Evolutionary conservation across 2,888 invertebrate species (phyloP), one percentile per base, ranked within the genome.

Genomic region (Erebia palarica): DNA sequence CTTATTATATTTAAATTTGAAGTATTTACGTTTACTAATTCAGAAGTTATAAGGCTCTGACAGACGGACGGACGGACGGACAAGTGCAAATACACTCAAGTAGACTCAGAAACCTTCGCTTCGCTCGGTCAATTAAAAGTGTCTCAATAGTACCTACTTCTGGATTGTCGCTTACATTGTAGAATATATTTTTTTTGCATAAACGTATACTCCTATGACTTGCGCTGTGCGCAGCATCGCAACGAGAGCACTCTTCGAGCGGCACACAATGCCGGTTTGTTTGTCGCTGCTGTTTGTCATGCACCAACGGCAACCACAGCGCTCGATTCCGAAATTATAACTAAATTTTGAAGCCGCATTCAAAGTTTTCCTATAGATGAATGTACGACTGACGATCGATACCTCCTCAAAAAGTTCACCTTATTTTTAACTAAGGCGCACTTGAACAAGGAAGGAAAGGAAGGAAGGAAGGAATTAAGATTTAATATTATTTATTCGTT

Each of bases 221-320:
- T 76, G 75, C 60, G 66, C 71, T 67, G 21, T 53, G 68, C 70
- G 55, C 71, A 63, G 70, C 72, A 73, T 74, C 77, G 72, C 78
- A 76, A 77, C 78, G 76, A 82, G 78, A 80, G 81, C 82, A 84
- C 86, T 86, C 83, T 84, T 86, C 77, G 77, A 74, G 76, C 72
- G 72, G 74, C 77, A 78, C 81, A 83, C 87, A 85, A 86, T 84
- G 80, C 80, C 73, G 81, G 85, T 81, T 80, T 89, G 88, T 89
- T 88, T 88, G 84, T 83, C 83, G 81, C 79, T 79, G 78, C 80
- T 88, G 88, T 89, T 89, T 87, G 86, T 82, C 75, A 73, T 80
- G 80, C 80, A 78, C 78, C 79, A 75, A 69, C 74, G 75, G 73
- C 80, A 71, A 76, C 79, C 78, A 80, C 82, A 77, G 77, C 81